Base-by-base conservation (phyloP, 1,140 invertebrate species). In the Drosophila repleta region DNA sequence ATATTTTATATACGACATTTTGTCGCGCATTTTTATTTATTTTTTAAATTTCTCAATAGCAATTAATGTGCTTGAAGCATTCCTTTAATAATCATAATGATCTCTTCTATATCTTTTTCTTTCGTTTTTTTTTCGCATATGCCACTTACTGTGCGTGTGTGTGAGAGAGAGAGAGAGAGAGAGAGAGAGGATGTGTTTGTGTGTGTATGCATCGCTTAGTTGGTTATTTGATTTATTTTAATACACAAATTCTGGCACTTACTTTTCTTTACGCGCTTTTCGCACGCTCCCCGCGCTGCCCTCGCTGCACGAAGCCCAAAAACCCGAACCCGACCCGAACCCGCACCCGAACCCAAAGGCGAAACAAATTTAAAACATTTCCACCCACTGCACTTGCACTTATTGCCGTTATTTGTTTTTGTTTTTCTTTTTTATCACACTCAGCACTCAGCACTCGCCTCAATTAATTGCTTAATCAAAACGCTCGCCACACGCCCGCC, bases 381-480 rank as follows among this genome's bases (percentile, higher is more conserved):
- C 69, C 82, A 88, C 83, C 71, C 83, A 82, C 83, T 82, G 83
- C 82, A 87, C 83, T 83, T 89, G 83, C 83, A 84, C 82, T 84
- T n/a, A n/a, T n/a, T 84, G 79, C 74, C 74, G 53, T 67, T 67
- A 53, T 72, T 72, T 72, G 64, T 72, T 72, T 66, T 66, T 71
- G 48, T 75, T 58, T 45, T 46, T 68, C 51, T 51, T 49, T 39
- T 49, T 63, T 69, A 63, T 43, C 48, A 46, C 52, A 71, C 46
- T 63, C 63, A 63, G 35, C 48, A 46, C 52, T 65, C 46, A 56
- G 61, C 52, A 32, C 52, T 64, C 32, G 32, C 10, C 75, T 76
- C 74, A 87, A 88, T 87, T 88, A 87, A 88, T 88, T 83, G 84
- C 75, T 76, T 87, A 88, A 83, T 87, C 70, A 88, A 87, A 88